Conservation (phyloP, 2,113 vertebrate genomes). For the Pelvicachromis taeniatus region DNA sequence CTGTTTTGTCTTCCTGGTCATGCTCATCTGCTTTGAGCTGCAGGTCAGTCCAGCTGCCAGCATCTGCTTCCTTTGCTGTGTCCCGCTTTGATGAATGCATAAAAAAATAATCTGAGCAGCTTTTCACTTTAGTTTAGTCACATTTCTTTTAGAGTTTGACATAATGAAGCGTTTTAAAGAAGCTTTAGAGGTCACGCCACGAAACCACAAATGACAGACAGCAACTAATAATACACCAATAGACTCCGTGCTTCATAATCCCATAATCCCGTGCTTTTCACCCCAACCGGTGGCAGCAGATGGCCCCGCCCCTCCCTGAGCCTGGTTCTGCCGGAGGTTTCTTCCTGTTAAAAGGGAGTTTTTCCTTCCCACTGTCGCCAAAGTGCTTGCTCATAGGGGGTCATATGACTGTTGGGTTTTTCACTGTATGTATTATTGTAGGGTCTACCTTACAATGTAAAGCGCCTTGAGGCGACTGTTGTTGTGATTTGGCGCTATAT, state of each 20-base stretch:
- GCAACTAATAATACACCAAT: background rate
- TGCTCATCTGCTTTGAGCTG: constrained; percentile 96
- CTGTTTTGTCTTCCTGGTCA: constrained; percentile 88
- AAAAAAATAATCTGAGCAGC: background rate
- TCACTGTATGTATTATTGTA: too few relatives aligned
- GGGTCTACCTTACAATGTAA: too few relatives aligned
- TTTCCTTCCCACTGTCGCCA: too few relatives aligned
- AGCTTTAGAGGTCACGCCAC: background rate
- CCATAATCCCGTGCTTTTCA: too few relatives aligned
- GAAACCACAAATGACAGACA: background rate
- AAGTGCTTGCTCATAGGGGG: too few relatives aligned
- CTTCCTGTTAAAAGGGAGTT: too few relatives aligned
- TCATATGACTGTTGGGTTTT: too few relatives aligned
- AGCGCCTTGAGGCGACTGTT: too few relatives aligned
- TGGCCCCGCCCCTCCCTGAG: too few relatives aligned
- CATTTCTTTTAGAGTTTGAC: background rate
- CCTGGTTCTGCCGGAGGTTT: too few relatives aligned
- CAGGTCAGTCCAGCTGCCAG: constrained; percentile 76
- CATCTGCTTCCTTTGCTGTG: background rate
- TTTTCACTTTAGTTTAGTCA: background rate
- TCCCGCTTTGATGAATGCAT: background rate
- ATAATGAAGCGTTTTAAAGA: background rate
- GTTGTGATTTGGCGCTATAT: too few relatives aligned
- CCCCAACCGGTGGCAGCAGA: too few relatives aligned
- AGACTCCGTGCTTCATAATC: background rate